Conservation (phyloP, 2,888 invertebrate species). For the Lasioglossum figueresi region DNA sequence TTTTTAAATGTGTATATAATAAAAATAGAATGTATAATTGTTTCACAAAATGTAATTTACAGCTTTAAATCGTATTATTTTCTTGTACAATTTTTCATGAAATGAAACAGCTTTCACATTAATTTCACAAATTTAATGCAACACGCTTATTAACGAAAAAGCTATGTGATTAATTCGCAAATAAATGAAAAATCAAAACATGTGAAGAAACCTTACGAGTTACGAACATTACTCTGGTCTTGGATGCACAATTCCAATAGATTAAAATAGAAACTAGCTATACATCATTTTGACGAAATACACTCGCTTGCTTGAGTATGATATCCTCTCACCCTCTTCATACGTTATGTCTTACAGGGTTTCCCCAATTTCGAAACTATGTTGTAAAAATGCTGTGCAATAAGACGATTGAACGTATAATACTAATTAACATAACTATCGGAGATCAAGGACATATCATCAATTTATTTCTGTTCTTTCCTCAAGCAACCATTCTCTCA, state of each 20-base stretch:
- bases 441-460: background rate
- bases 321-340: background rate
- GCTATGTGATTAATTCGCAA: background rate
- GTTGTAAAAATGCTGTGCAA: background rate
- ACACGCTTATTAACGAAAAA: background rate
- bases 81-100: background rate
- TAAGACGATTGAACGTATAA: background rate
- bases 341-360: background rate
- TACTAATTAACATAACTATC: background rate
- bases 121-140: background rate
- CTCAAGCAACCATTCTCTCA: background rate
- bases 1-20: background rate
- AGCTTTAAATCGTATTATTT: background rate
- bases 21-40: background rate
- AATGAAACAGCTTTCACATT: background rate
- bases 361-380: background rate
- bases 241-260: background rate
- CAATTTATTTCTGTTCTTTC: background rate
- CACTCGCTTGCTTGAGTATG: background rate
- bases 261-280: conserved; percentile 4
- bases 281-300: background rate
- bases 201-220: background rate
- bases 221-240: background rate
- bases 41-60: background rate
- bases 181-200: background rate